Evolutionary conservation across 2,888 invertebrate species (phyloP).

Genomic region (Xestobium rufovillosum): DNA sequence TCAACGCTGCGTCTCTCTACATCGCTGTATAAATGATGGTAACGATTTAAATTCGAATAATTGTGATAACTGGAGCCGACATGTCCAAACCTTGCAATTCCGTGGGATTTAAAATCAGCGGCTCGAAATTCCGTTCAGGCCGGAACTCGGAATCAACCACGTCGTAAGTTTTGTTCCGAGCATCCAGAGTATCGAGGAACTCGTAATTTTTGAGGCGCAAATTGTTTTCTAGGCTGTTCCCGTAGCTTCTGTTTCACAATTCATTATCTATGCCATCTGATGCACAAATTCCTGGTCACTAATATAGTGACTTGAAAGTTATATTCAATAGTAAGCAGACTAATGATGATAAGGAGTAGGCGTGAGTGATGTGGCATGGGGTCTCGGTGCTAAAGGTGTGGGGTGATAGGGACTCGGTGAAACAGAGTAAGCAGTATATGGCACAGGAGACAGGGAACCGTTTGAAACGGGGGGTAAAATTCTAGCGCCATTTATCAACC

Average conservation of each 20-base stretch:
- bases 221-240: conserved; percentile 34
- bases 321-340: conserved; percentile 49
- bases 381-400: conserved; percentile 36
- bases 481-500: conserved; percentile 34
- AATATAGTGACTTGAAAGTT: too few relatives aligned
- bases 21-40: conserved; percentile 56
- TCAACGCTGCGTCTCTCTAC: conserved; percentile 55
- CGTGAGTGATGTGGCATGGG: conserved; percentile 39
- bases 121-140: conserved; percentile 44
- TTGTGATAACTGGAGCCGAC: conserved; percentile 57
- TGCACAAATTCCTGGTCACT: too few relatives aligned
- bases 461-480: conserved; percentile 32
- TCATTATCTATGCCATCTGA: conserved; percentile 45
- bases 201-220: conserved; percentile 39
- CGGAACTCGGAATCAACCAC: conserved; percentile 44
- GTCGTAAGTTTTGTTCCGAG: conserved; percentile 40
- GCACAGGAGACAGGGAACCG: conserved; percentile 36
- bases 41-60: conserved; percentile 43
- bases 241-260: conserved; percentile 36
- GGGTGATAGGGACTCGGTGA: conserved; percentile 49
- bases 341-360: conserved; percentile 51
- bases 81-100: conserved; percentile 60
- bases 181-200: conserved; percentile 31
- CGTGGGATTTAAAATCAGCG: conserved; percentile 31
- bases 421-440: conserved; percentile 45